phyloP scores from a whole-genome alignment of 2,113 vertebrate species.

The Mormyrus lacerda region DNA sequence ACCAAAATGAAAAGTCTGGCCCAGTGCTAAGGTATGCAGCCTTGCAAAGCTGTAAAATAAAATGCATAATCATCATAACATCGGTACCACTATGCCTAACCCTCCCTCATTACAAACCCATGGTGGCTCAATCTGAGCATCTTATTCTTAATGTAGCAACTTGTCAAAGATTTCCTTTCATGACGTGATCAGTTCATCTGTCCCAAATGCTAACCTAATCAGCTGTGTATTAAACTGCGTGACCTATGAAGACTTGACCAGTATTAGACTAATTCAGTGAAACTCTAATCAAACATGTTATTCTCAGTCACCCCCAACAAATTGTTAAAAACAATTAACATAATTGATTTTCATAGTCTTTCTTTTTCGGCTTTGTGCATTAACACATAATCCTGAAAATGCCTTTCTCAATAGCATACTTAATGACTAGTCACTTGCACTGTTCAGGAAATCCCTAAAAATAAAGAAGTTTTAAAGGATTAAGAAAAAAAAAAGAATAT shows the following conservation, averaged over 20 bases:
- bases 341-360: background rate
- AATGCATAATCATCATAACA: background rate
- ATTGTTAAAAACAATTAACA: slow-evolving; percentile 22
- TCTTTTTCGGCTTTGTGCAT: slow-evolving; percentile 20
- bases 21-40: background rate
- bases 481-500: slow-evolving; percentile 45
- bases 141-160: background rate
- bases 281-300: background rate
- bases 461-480: slow-evolving; percentile 41
- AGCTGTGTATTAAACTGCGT: background rate
- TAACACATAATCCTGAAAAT: slow-evolving; percentile 19
- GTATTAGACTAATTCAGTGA: background rate
- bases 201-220: background rate
- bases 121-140: slow-evolving; percentile 3
- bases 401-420: slow-evolving; percentile 27
- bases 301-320: slow-evolving; percentile 32
- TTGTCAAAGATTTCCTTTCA: background rate
- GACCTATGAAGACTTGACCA: background rate
- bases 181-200: background rate
- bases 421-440: slow-evolving; percentile 40
- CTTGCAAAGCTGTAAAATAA: background rate
- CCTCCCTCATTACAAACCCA: slow-evolving; percentile 2
- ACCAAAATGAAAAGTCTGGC: background rate
- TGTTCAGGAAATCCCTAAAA: slow-evolving; percentile 52
- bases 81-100: background rate